Percentiles rank a stretch among this genome's conserved stretches.
phyloP scores from a whole-genome alignment of 2,113 vertebrate genomes.

The Hystrix brachyura region DNA sequence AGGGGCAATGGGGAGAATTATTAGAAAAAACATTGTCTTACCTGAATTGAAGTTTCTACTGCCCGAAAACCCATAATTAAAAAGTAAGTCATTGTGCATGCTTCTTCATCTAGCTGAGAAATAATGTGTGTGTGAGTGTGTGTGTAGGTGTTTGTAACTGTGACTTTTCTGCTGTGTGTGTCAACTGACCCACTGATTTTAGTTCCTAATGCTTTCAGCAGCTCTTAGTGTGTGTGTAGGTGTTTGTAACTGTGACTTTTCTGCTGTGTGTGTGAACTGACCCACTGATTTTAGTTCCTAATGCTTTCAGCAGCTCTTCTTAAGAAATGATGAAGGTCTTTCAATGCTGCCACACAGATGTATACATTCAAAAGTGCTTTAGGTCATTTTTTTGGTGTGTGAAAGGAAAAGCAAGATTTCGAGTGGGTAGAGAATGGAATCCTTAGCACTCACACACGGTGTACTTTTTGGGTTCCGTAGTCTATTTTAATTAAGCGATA shows the following conservation, averaged over 20 bases:
- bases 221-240: neutral
- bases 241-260: neutral
- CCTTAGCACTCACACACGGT: too few species aligned
- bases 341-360: neutral
- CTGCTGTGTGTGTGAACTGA: neutral
- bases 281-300: neutral
- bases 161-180: neutral
- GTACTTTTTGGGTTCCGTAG: slow-evolving; percentile 61
- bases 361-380: neutral
- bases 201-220: neutral
- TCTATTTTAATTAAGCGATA: slow-evolving; percentile 89
- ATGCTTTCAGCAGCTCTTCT: neutral
- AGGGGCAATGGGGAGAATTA: neutral
- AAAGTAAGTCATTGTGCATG: neutral
- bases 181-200: neutral
- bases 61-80: neutral
- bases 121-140: neutral
- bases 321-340: neutral
- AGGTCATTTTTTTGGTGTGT: neutral
- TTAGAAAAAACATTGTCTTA: neutral
- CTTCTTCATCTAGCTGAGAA: neutral
- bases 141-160: neutral
- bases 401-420: neutral
- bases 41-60: neutral
- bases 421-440: neutral